These are phyloP conservation scores for Dasypolia templi DNA, from an alignment of 2,888 invertebrate genomes.

Conservation along the genomic window DNA sequence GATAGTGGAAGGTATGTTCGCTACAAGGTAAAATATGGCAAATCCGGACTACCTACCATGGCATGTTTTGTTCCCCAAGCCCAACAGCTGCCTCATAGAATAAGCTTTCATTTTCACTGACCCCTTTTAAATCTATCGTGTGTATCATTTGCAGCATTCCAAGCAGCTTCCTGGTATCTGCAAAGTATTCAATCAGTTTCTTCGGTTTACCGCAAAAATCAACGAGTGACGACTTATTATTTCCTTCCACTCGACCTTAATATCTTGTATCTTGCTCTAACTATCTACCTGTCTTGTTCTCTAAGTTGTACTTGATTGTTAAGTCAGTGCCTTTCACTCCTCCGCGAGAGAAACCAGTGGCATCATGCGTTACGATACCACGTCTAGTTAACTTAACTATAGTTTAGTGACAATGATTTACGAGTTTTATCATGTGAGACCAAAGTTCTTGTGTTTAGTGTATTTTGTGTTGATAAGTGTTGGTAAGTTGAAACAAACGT, in stretches of 20 bases:
- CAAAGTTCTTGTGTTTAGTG: conserved; percentile 83
- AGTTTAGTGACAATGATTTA: conserved; percentile 68
- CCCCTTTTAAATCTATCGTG: neutral
- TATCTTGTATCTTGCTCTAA: conserved; percentile 69
- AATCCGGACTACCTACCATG: neutral
- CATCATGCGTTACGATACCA: conserved; percentile 48
- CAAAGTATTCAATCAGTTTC: conserved; percentile 19
- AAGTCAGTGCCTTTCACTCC: conserved; percentile 85
- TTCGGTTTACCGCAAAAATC: conserved; percentile 42
- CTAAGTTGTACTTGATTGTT: conserved; percentile 71
- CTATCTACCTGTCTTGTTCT: conserved; percentile 71
- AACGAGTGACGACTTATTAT: conserved; percentile 36
- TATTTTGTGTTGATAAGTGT: conserved; percentile 66
- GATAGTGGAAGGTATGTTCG: neutral
- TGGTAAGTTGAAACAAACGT: conserved; percentile 48
- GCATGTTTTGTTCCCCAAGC: too few species aligned
- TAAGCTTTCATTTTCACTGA: neutral
- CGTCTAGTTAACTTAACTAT: conserved; percentile 66
- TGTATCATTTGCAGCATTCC: neutral
- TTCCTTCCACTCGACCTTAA: conserved; percentile 60
- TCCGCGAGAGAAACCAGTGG: conserved; percentile 65
- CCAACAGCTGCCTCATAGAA: too few species aligned
- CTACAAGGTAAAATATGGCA: neutral
- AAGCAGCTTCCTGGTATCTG: conserved; percentile 21
- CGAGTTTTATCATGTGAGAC: conserved; percentile 78